Conservation (phyloP, 2,888 invertebrate species). For the Diplazon laetatorius region DNA sequence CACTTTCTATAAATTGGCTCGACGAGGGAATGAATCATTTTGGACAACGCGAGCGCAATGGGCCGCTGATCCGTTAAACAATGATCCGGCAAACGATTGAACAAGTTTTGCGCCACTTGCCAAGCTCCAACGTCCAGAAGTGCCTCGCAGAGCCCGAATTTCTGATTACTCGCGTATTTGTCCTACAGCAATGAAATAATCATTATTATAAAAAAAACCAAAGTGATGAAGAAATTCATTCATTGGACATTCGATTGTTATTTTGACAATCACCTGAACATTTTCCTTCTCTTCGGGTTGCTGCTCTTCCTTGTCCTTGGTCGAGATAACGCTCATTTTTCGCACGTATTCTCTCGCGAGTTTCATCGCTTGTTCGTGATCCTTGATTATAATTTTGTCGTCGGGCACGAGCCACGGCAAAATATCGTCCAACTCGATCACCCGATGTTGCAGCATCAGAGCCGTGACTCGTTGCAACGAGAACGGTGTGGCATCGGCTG, state of each 20-base stretch:
- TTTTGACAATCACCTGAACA: slow-evolving; percentile 83
- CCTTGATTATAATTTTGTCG: slow-evolving; percentile 90
- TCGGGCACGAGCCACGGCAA: slow-evolving; percentile 96
- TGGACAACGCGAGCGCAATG: slow-evolving; percentile 90
- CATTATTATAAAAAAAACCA: too few relatives aligned
- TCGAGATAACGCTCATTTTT: slow-evolving; percentile 91
- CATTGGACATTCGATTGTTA: neutral
- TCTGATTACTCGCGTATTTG: slow-evolving; percentile 90
- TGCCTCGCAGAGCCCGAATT: slow-evolving; percentile 95
- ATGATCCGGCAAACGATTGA: slow-evolving; percentile 92
- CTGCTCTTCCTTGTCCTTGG: slow-evolving; percentile 90
- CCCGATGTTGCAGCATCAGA: slow-evolving; percentile 92
- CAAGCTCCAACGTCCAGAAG: slow-evolving; percentile 95
- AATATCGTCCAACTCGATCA: slow-evolving; percentile 93
- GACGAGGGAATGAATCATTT: slow-evolving; percentile 91
- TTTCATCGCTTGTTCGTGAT: slow-evolving; percentile 92
- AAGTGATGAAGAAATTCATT: too few relatives aligned
- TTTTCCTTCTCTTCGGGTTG: slow-evolving; percentile 88
- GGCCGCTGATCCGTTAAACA: slow-evolving; percentile 91
- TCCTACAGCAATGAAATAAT: slow-evolving; percentile 72
- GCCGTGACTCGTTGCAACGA: slow-evolving; percentile 96
- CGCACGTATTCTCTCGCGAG: slow-evolving; percentile 94
- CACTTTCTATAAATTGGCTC: slow-evolving; percentile 90
- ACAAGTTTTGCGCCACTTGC: slow-evolving; percentile 91
- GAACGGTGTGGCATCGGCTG: slow-evolving; percentile 87